phyloP scores from a whole-genome alignment of 2,888 invertebrate species.

The Synergus japonicus region DNA sequence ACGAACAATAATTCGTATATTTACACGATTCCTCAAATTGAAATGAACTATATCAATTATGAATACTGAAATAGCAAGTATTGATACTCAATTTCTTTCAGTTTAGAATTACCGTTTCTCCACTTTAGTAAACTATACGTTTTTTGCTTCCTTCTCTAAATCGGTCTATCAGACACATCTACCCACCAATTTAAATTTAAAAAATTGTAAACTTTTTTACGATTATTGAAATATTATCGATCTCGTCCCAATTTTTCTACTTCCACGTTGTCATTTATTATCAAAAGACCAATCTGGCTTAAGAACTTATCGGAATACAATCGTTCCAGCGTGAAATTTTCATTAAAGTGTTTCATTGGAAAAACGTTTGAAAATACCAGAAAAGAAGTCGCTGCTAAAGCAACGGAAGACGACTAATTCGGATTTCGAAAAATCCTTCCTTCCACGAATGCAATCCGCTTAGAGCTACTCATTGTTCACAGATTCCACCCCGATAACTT shows the following conservation, averaged over 20 bases:
- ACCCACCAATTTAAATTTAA: neutral
- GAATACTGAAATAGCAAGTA: too few species aligned
- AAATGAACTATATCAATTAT: too few species aligned
- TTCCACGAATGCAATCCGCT: neutral
- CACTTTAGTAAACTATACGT: too few species aligned
- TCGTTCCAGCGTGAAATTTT: neutral
- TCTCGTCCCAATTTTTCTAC: neutral
- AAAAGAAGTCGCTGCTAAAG: neutral
- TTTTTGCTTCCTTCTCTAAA: too few species aligned
- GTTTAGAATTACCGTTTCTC: too few species aligned
- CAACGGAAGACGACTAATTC: neutral
- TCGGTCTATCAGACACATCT: too few species aligned
- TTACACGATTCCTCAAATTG: too few species aligned
- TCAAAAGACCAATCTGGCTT: neutral
- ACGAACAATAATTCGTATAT: too few species aligned
- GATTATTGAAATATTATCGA: neutral
- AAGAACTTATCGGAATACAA: neutral
- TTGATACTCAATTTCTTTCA: too few species aligned
- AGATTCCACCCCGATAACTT: too few species aligned
- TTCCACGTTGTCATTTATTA: neutral
- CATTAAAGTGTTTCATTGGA: neutral
- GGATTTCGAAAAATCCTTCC: constrained; percentile 2
- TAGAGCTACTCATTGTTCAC: neutral
- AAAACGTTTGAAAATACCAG: neutral
- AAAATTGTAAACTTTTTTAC: neutral